These are phyloP conservation scores for Notarius quadriscutis DNA, from an alignment of 2,113 vertebrate genomes.

Conservation along the genomic window DNA sequence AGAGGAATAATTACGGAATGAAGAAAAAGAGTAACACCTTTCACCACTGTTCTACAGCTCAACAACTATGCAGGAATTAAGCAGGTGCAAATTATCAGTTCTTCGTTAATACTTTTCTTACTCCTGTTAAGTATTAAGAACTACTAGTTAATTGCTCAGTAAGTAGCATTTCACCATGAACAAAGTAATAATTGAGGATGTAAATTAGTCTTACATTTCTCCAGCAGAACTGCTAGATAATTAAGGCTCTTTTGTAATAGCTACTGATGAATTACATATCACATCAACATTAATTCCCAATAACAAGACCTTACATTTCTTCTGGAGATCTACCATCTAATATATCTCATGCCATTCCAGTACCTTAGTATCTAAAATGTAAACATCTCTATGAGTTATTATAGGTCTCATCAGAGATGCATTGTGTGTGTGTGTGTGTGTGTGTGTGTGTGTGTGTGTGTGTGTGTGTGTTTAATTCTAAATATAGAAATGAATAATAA, in stretches of 20 bases:
- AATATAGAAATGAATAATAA: not conserved
- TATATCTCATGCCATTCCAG: not conserved
- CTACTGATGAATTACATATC: not conserved
- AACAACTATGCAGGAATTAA: not conserved
- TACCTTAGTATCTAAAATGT: not conserved
- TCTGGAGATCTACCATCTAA: not conserved
- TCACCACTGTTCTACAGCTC: not conserved
- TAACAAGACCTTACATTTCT: not conserved
- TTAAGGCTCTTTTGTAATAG: not conserved
- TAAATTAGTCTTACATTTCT: not conserved
- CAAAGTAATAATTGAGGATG: not conserved
- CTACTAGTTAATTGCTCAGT: not conserved
- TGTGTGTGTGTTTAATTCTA: not conserved
- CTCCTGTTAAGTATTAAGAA: not conserved
- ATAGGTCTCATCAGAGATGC: not conserved
- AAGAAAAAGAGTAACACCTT: not conserved
- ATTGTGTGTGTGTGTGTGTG: not conserved
- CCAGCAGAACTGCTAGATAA: not conserved
- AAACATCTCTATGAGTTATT: conserved; percentile 1
- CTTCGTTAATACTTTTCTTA: not conserved
- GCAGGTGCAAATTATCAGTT: not conserved
- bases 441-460: too few relatives aligned
- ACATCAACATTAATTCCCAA: not conserved
- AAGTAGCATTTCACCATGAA: not conserved
- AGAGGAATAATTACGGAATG: not conserved